phyloP scores from a whole-genome alignment of 2,888 invertebrate species.

The Cheilosia scutellata region DNA sequence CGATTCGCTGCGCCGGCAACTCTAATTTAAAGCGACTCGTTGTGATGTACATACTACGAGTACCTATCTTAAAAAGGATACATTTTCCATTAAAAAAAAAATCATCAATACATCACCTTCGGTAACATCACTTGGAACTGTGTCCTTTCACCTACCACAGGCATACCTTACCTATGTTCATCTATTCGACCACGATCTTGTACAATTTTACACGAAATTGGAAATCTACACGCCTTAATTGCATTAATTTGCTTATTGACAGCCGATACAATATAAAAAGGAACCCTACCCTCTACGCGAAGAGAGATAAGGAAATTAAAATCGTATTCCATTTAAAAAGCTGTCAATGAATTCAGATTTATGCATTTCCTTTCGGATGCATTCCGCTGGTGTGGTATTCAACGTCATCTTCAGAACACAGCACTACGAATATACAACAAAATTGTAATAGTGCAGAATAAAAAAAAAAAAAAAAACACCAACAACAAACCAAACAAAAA shows the following conservation, averaged over 20 bases:
- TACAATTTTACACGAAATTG: neutral
- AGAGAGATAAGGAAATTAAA: conserved; percentile 59
- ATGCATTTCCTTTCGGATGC: conserved; percentile 62
- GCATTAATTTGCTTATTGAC: conserved; percentile 46
- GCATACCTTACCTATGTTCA: neutral
- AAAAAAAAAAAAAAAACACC: neutral
- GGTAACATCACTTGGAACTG: too few relatives aligned
- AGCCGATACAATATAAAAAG: conserved; percentile 12
- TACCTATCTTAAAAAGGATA: too few relatives aligned
- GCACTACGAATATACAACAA: neutral
- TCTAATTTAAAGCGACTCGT: too few relatives aligned
- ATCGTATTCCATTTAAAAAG: conserved; percentile 68
- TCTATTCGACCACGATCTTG: neutral
- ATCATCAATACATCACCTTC: too few relatives aligned
- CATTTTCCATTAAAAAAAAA: too few relatives aligned
- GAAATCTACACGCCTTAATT: conserved; percentile 28
- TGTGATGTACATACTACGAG: too few relatives aligned
- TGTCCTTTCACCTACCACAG: too few relatives aligned
- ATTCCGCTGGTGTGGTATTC: conserved; percentile 44
- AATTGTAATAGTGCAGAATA: conserved; percentile 32
- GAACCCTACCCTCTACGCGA: neutral
- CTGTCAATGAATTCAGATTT: conserved; percentile 71
- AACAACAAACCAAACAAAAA: neutral
- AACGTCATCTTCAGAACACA: conserved; percentile 34
- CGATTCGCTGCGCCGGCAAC: too few relatives aligned